phyloP scores from a whole-genome alignment of 1,140 invertebrate species.

The Rhagoletis pomonella region DNA sequence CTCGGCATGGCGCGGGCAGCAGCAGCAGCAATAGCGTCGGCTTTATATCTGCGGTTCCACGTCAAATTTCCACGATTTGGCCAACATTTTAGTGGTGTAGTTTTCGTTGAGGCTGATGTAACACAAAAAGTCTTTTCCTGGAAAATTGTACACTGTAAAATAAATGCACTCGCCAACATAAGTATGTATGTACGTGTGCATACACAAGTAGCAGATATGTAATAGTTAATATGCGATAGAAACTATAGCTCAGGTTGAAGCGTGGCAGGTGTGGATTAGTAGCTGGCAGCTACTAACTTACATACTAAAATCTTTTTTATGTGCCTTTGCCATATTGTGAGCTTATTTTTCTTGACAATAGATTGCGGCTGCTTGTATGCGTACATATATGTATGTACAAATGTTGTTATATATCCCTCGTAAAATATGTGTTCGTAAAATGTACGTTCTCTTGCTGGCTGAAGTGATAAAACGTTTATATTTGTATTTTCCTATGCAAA shows the following conservation, averaged over 20 bases:
- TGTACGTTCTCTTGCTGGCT: background rate
- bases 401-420: background rate
- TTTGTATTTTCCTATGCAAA: background rate
- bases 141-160: background rate
- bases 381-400: background rate
- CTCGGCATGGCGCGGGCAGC: background rate
- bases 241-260: too few species aligned
- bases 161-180: background rate
- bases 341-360: background rate
- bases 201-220: background rate
- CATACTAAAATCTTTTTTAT: constrained; percentile 23
- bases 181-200: background rate
- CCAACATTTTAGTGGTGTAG: background rate
- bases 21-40: background rate
- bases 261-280: too few species aligned
- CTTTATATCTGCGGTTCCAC: background rate
- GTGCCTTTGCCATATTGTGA: background rate
- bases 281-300: background rate
- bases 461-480: background rate
- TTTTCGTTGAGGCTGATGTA: constrained; percentile 8
- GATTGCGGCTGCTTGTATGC: background rate
- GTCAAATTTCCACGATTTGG: constrained; percentile 3
- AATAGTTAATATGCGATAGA: too few species aligned
- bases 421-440: too few species aligned
- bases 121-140: constrained; percentile 36